These are phyloP conservation scores for Cistogaster globosa DNA, from an alignment of 2,888 invertebrate species.

Conservation along the genomic window DNA sequence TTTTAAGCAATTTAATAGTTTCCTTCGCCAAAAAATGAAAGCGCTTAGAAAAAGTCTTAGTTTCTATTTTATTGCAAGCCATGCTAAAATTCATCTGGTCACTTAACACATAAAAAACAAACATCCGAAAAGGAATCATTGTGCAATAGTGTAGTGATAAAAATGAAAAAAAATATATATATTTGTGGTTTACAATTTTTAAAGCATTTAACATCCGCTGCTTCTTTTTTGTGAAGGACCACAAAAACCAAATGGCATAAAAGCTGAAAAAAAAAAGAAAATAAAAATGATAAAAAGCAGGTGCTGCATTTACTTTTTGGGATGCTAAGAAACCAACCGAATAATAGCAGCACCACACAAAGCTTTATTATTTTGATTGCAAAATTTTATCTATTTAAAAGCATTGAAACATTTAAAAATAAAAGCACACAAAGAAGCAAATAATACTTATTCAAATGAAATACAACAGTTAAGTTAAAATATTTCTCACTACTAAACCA, in stretches of 20 bases:
- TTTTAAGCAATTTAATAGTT: constrained; percentile 63
- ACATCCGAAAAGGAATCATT: constrained; percentile 18
- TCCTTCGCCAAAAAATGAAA: constrained; percentile 21
- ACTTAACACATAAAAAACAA: constrained; percentile 56
- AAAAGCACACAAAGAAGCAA: constrained; percentile 26
- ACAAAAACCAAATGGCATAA: constrained; percentile 30
- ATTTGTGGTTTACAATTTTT: constrained; percentile 55
- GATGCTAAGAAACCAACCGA: background rate
- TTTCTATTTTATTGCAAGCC: constrained; percentile 24
- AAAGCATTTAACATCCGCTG: constrained; percentile 66
- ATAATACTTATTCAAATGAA: constrained; percentile 28
- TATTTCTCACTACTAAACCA: constrained; percentile 36
- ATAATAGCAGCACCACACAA: background rate
- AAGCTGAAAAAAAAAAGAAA: constrained; percentile 8
- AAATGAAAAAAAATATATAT: constrained; percentile 22
- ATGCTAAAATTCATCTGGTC: constrained; percentile 64
- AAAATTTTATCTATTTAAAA: constrained; percentile 23
- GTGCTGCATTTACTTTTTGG: constrained; percentile 48
- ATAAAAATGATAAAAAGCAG: constrained; percentile 58
- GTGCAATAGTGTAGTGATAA: constrained; percentile 36
- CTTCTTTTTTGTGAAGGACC: constrained; percentile 37
- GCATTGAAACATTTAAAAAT: constrained; percentile 1
- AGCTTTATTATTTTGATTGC: constrained; percentile 44
- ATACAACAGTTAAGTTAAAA: background rate
- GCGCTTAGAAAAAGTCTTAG: constrained; percentile 27